Evolutionary conservation across 2,113 vertebrate species (phyloP), one percentile per base, ranked within the genome.

Genomic region (Benthochromis sp.): DNA sequence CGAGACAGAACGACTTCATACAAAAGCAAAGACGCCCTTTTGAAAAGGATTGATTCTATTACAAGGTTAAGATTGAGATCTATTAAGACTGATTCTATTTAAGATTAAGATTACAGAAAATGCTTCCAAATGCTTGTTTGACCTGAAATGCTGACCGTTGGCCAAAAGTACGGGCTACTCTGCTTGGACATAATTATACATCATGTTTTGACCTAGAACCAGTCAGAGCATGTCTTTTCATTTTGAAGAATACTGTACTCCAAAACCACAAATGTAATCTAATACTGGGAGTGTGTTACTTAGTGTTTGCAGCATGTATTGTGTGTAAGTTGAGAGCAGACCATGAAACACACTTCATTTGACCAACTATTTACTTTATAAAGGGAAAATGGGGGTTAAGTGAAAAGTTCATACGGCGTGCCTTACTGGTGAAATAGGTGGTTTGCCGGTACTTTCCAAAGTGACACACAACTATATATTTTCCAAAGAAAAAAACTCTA

Each of bases 321-420:
- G 10, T 55, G 66, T 50, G 59, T 34, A 71, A 76, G 36, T 27
- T 57, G 79, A 59, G 34, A 52, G 38, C 24, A 78, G 43, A 29
- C 71, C 31, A 31, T 34, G 17, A 84, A 73, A 85, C 78, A 83
- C 91, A 90, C 71, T n/a, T 92, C 82, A 81, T 92, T 83, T 9
- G 34, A 66, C 61, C 84, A 81, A 47, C 59, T 81, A 73, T 92
- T 9, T 38, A 76, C 71, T 92, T 78, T 47, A 85, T n/a, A 82
- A 31, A n/a, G 27, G 59, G 57, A 78, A 71, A 50, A 11, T 10
- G n/a, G 50, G 40, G n/a, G 5, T 52, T n/a, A 11, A 38, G 43
- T 12, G 10, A 61, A 4, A 29, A 54, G 82, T 61, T 84, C 81
- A 34, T 63, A 57, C 53, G 6, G 27, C 52, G 40, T 54, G 27